Percentiles rank a stretch among this genome's conserved stretches.
Evolutionary conservation across 2,797 vertebrate species (phyloP).

Genomic region (Melanotaenia pygmaea): DNA sequence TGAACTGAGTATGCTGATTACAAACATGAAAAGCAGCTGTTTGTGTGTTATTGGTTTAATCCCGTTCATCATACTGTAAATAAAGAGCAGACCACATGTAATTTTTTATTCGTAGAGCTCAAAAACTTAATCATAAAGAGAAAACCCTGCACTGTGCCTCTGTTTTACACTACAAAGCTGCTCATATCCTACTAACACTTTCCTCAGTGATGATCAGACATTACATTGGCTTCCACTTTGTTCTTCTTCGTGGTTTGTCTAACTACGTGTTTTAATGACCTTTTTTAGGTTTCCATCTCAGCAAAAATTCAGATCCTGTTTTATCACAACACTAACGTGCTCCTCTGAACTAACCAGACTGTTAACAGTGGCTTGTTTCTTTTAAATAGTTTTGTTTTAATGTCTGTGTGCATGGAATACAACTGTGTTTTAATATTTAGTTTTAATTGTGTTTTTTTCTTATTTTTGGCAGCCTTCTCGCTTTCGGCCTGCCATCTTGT

Average conservation of each 20-base stretch:
- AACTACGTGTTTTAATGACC: not conserved
- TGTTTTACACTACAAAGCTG: not conserved
- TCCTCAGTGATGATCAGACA: not conserved
- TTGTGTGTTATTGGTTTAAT: not conserved
- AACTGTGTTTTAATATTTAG: not conserved
- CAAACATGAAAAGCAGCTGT: not conserved
- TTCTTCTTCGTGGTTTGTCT: not conserved
- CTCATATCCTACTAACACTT: slow-evolving; percentile 5
- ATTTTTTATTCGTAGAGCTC: not conserved
- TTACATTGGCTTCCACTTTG: slow-evolving; percentile 1
- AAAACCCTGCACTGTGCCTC: slow-evolving; percentile 13
- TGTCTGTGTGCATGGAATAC: not conserved
- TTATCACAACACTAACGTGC: slow-evolving; percentile 26
- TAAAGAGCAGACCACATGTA: not conserved
- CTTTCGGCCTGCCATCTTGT: slow-evolving; percentile 84
- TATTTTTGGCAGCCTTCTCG: slow-evolving; percentile 78
- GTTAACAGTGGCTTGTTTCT: not conserved
- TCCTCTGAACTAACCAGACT: slow-evolving; percentile 34
- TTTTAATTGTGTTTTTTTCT: not conserved
- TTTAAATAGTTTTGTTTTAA: not conserved
- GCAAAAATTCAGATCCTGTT: slow-evolving; percentile 23
- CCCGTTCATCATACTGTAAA: not conserved
- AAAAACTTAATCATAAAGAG: not conserved
- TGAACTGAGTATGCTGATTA: not conserved
- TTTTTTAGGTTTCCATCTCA: slow-evolving; percentile 22